Base-by-base conservation (phyloP, 2,888 invertebrate genomes). In the Octodonta nipae region DNA sequence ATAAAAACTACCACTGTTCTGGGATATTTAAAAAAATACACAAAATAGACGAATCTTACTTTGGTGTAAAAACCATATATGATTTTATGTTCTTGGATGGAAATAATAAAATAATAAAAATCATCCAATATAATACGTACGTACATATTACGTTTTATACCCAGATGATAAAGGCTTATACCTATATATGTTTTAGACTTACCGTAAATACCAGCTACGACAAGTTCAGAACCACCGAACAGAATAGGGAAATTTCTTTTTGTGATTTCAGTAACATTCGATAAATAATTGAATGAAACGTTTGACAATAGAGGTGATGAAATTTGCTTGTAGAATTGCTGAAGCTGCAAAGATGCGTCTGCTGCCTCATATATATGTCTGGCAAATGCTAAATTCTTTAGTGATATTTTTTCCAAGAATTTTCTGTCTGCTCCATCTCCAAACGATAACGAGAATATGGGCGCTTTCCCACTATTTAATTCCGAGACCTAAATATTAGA, bases 311-410 rank as follows among this genome's bases (percentile, higher is more conserved):
- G 61, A 1, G 81, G 80, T 4, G 75, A 75, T 0, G 79, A 70
- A 34, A 83, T 73, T 57, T 76, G 72, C 20, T 65, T 65, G 62
- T 76, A 78, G 60, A 77, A 78, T 52, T 72, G 69, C 28, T 69
- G 62, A 26, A 82, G 61, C 55, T 81, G 80, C 25, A 74, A 55
- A 38, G 70, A 67, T 2, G 78, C 75, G 52, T 78, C 78, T 0
- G 75, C 66, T n/a, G 71, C 75, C 54, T 76, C 78, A 58, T 79
- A 79, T 42, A 83, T 79, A 54, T 74, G 73, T 2, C 78, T 63
- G 46, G 75, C 71, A 55, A 78, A 75, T 3, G 78, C 82, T 15
- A 64, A 64, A 58, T 78, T 79, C 37, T 71, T 68, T 11, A 73
- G 60, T 0, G 80, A 71, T 26, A 82, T 51, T 50, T 71, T 72